Evolutionary conservation across 2,797 vertebrate species (phyloP).

Genomic region (Tarsius wallacei): DNA sequence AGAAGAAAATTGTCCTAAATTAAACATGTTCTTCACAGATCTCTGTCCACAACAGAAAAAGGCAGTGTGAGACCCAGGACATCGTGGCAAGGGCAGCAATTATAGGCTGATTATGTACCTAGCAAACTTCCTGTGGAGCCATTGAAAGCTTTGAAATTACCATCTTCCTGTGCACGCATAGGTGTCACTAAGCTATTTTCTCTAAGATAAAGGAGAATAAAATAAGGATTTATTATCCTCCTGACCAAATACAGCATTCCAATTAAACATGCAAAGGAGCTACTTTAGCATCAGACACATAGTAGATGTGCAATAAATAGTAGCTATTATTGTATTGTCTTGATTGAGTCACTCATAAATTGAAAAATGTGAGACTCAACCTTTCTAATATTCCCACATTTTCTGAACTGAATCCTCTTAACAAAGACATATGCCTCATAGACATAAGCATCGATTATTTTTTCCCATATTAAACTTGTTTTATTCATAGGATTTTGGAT

Average conservation of each 20-base stretch:
- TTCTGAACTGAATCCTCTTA: slow-evolving; percentile 38
- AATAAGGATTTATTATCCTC: slow-evolving; percentile 35
- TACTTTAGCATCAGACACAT: neutral
- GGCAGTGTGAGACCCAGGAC: neutral
- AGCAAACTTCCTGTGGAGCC: neutral
- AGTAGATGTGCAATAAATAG: neutral
- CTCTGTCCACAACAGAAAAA: neutral
- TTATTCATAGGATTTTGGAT: slow-evolving; percentile 49
- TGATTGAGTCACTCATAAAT: slow-evolving; percentile 1
- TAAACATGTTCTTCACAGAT: neutral
- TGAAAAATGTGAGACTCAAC: slow-evolving; percentile 11
- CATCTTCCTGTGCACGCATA: neutral
- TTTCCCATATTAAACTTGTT: neutral
- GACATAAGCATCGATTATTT: neutral
- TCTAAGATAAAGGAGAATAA: neutral
- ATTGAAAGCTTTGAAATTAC: neutral
- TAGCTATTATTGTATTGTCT: neutral
- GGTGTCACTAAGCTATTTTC: neutral
- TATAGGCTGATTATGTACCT: neutral
- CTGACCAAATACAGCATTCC: neutral
- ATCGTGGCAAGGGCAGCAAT: neutral
- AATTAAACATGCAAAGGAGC: neutral
- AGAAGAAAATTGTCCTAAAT: neutral
- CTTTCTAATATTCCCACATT: neutral
- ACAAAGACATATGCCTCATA: slow-evolving; percentile 41